Evolutionary conservation across 2,113 vertebrate species (phyloP).

Genomic region (Ahaetulla prasina): DNA sequence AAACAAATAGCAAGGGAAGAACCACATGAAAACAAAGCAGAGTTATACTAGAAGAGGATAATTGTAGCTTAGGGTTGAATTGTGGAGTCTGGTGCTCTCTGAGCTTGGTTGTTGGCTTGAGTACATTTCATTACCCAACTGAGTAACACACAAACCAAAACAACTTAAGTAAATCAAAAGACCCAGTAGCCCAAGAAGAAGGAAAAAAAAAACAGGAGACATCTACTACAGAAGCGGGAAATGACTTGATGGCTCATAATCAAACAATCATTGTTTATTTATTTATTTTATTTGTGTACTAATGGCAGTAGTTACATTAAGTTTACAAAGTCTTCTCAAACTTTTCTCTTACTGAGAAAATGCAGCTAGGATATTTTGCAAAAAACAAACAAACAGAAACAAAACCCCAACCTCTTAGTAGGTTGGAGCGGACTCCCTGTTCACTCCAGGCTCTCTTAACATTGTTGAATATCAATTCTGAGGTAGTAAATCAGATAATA

Average conservation of each 20-base stretch:
- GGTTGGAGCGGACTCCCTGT: not conserved
- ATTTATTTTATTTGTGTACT: no score
- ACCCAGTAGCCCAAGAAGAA: not conserved
- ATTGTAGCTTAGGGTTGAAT: not conserved
- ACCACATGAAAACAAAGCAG: not conserved
- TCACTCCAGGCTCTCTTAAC: constrained; percentile 2
- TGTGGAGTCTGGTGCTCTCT: not conserved
- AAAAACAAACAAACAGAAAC: not conserved
- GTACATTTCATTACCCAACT: not conserved
- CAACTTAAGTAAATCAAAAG: not conserved
- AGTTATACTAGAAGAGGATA: not conserved
- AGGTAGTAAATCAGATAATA: constrained; percentile 65
- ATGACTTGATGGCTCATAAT: not conserved
- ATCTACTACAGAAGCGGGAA: not conserved
- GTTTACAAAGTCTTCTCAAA: not conserved
- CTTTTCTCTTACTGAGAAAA: not conserved
- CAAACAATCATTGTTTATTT: not conserved
- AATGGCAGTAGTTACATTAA: not conserved
- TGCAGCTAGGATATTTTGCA: constrained; percentile 19
- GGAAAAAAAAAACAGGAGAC: not conserved
- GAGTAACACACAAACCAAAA: not conserved
- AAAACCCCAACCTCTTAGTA: not conserved
- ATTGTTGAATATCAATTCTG: constrained; percentile 53
- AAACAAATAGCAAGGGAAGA: not conserved
- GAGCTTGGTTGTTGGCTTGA: not conserved